These are phyloP conservation scores for Microcebus griseorufus DNA, from an alignment of 2,113 vertebrate genomes.

Conservation along the genomic window DNA sequence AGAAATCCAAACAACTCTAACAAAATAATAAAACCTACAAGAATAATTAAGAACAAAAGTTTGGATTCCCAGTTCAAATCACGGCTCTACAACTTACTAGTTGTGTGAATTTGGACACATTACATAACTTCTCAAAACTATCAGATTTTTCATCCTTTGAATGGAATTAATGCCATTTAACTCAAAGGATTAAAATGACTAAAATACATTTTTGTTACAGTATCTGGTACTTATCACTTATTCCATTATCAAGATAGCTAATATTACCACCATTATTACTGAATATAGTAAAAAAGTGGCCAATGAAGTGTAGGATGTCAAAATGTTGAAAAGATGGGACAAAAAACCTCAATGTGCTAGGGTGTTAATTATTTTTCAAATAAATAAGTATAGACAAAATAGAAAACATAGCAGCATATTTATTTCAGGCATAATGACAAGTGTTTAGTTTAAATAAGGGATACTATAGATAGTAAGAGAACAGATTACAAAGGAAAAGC, in stretches of 20 bases:
- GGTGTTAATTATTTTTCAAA: conserved; percentile 4
- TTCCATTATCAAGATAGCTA: background rate
- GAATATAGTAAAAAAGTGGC: background rate
- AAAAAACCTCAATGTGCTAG: background rate
- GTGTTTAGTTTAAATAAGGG: background rate
- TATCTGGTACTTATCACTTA: background rate
- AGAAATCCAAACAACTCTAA: background rate
- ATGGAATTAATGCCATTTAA: background rate
- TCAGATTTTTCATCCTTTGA: background rate
- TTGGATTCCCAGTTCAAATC: background rate
- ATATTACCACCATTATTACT: conserved; percentile 8
- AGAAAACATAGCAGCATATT: background rate
- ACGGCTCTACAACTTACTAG: background rate
- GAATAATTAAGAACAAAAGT: conserved; percentile 1
- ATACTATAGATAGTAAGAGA: background rate
- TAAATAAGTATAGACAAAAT: background rate
- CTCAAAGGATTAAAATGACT: conserved; percentile 9
- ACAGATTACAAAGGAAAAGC: background rate
- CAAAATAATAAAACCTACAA: background rate
- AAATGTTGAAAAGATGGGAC: background rate
- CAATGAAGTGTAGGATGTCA: background rate
- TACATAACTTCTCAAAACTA: background rate
- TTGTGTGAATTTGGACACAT: background rate
- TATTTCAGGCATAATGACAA: background rate
- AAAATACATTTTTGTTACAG: background rate